Conservation (phyloP, 2,113 vertebrate species). For the Cromileptes altivelis region DNA sequence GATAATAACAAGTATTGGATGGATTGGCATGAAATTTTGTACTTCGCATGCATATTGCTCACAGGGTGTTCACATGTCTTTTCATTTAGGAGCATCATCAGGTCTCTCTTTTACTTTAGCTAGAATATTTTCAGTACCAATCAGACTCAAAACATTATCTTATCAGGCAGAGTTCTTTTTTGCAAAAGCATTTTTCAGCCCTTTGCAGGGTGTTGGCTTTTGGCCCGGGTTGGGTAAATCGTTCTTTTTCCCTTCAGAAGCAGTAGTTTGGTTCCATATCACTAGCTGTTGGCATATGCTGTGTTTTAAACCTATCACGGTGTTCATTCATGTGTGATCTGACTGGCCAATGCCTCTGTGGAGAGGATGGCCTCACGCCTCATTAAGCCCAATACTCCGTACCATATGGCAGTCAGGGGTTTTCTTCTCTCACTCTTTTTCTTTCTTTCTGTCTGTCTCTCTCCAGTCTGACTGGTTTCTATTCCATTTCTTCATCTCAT, state of each 20-base stretch:
- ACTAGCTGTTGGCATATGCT: conserved; percentile 64
- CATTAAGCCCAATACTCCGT: conserved; percentile 79
- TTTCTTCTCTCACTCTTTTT: conserved; percentile 41
- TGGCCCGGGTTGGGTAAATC: conserved; percentile 6
- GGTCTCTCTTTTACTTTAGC: not conserved
- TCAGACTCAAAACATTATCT: conserved; percentile 12
- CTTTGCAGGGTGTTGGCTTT: conserved; percentile 30
- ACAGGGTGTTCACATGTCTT: not conserved
- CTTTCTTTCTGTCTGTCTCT: conserved; percentile 22
- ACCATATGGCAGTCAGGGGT: conserved; percentile 79
- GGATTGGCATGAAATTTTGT: not conserved
- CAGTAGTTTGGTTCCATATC: conserved; percentile 69
- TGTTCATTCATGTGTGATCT: conserved; percentile 74
- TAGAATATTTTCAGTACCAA: conserved; percentile 19
- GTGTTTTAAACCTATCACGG: conserved; percentile 71
- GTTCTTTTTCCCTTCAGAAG: conserved; percentile 30
- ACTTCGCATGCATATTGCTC: too few species aligned
- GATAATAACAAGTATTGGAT: not conserved
- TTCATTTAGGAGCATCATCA: not conserved
- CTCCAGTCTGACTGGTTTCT: conserved; percentile 48
- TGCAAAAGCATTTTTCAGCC: conserved; percentile 6
- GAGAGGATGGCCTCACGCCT: conserved; percentile 76
- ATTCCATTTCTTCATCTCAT: conserved; percentile 66
- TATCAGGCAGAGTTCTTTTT: conserved; percentile 35
- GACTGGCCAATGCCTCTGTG: conserved; percentile 70